A percentile compares a stretch with the other conserved stretches of the same genome.
Evolutionary conservation across 2,113 vertebrate genomes (phyloP).

Genomic region (Triplophysa siluroides): DNA sequence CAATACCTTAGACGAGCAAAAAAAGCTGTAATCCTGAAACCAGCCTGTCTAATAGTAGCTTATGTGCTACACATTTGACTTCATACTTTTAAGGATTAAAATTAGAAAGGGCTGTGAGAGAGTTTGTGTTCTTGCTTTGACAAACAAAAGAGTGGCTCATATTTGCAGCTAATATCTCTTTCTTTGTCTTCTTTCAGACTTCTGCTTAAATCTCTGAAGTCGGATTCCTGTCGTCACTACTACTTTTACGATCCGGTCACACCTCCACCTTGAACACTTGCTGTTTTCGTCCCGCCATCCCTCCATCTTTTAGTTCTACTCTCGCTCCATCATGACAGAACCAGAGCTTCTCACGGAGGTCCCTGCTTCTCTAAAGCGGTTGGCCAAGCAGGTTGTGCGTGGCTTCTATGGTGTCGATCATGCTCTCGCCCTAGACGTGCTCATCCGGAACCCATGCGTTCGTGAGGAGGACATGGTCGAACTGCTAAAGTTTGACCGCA

Average conservation of each 20-base stretch:
- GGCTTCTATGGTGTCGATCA: conserved; percentile 97
- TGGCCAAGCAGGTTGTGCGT: conserved; percentile 95
- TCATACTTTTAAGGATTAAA: too few relatives aligned
- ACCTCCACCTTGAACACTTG: background rate
- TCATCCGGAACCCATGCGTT: conserved; percentile 95
- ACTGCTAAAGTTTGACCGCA: conserved; percentile 96
- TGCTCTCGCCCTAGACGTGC: conserved; percentile 92
- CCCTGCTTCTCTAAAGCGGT: conserved; percentile 88
- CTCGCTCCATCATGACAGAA: conserved; percentile 80
- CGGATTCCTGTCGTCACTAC: too few relatives aligned
- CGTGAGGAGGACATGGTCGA: conserved; percentile 99
- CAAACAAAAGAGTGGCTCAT: background rate
- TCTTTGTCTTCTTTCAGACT: background rate
- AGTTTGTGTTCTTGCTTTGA: background rate
- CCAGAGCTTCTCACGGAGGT: conserved; percentile 93
- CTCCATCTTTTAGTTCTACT: background rate
- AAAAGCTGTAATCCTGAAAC: too few relatives aligned
- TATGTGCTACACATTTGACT: too few relatives aligned
- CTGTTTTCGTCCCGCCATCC: background rate
- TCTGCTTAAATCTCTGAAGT: background rate
- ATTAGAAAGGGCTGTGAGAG: too few relatives aligned
- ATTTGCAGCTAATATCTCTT: background rate
- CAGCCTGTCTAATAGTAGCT: too few relatives aligned
- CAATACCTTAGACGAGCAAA: too few relatives aligned
- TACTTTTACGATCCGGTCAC: background rate